Evolutionary conservation across 1,140 invertebrate genomes (phyloP).

Genomic region (Papilio glaucus): DNA sequence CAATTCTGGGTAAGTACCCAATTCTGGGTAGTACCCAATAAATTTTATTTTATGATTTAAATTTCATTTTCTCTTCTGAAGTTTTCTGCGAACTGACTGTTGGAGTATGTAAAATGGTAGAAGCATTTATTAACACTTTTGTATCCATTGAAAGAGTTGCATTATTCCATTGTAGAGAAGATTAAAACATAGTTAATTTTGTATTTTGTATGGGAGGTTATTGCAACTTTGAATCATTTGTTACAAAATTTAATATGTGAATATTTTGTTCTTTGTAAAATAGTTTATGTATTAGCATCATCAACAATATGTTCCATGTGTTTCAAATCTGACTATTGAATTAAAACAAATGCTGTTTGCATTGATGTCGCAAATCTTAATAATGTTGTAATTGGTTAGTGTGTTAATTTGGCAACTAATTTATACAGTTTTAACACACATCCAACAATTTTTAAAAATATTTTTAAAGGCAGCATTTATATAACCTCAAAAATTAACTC

Average conservation of each 20-base stretch:
- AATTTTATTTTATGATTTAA: background rate
- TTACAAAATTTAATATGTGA: background rate
- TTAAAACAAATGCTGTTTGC: too few species aligned
- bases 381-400: too few species aligned
- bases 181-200: slow-evolving; percentile 30
- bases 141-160: slow-evolving; percentile 25
- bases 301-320: too few species aligned
- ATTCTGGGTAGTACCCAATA: too few species aligned
- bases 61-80: too few species aligned
- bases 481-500: too few species aligned
- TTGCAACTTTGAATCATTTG: slow-evolving; percentile 25
- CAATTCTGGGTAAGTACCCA: too few species aligned
- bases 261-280: background rate
- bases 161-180: slow-evolving; percentile 34
- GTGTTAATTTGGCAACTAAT: background rate
- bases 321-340: too few species aligned
- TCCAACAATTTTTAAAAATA: too few species aligned
- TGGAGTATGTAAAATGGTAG: slow-evolving; percentile 6
- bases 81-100: slow-evolving; percentile 17
- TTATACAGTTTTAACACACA: background rate
- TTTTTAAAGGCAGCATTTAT: too few species aligned
- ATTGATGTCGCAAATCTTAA: too few species aligned
- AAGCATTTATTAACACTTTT: slow-evolving; percentile 36
- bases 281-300: slow-evolving; percentile 5
- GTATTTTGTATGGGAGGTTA: slow-evolving; percentile 19